Conservation (phyloP, 2,113 vertebrate genomes). For the Archocentrus centrarchus region DNA sequence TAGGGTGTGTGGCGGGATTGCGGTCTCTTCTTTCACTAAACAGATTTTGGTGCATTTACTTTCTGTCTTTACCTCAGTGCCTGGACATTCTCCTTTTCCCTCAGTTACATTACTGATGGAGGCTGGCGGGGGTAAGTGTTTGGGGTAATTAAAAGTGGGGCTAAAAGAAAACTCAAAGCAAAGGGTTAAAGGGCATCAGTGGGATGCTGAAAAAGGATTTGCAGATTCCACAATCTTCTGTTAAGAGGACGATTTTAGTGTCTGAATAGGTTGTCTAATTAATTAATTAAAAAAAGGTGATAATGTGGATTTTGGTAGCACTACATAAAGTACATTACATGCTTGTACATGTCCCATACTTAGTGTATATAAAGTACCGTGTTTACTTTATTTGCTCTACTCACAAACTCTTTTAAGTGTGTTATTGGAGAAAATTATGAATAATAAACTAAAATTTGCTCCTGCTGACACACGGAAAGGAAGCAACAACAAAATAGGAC, state of each 20-base stretch:
- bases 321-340: not conserved
- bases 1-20: constrained; percentile 25
- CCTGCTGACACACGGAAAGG: not conserved
- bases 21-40: constrained; percentile 19
- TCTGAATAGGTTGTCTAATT: not conserved
- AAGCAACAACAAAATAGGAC: not conserved
- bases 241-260: not conserved
- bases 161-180: constrained; percentile 59
- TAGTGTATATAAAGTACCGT: not conserved
- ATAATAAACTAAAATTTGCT: not conserved
- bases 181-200: constrained; percentile 62
- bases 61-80: constrained; percentile 17
- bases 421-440: not conserved
- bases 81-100: constrained; percentile 46
- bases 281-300: not conserved
- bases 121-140: constrained; percentile 18
- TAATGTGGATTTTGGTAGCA: not conserved
- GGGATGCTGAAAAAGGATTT: constrained; percentile 33
- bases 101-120: constrained; percentile 39
- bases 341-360: not conserved
- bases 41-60: constrained; percentile 11
- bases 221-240: constrained; percentile 38
- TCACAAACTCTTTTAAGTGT: not conserved
- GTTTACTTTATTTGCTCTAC: not conserved
- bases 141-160: constrained; percentile 51